Evolutionary conservation across 2,113 vertebrate genomes (phyloP), one percentile per base, ranked within the genome.

Genomic region (Sceloporus tristichus): DNA sequence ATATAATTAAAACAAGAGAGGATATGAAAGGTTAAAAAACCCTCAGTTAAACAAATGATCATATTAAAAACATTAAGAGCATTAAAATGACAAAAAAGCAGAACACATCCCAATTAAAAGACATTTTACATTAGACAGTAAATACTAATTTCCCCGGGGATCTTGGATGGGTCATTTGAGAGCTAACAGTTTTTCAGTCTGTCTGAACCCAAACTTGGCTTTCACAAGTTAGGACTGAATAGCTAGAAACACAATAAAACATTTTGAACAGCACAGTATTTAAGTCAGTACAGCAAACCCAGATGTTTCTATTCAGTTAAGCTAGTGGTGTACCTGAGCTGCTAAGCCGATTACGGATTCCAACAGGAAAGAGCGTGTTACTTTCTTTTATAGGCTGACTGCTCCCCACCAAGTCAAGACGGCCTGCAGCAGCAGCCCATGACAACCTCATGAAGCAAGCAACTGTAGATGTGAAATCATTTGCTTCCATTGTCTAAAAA

Each of bases 371-470:
- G 75, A 99, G 95, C n/a, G 97, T 97, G 91, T 98, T 98, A 86
- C 96, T 99, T 94, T 99, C 98, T 96, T 98, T 98, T 96, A 99
- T 99, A 81, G 99, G 98, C 68, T 99, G 99, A 74, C 98, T 98
- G 74, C 98, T 99, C 85, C 99, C 99, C 76, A 99, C 98, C 0
- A 99, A 98, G 94, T 99, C 99, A 87, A 99, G 95, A 9, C 98
- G 97, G 68, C 99, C 99, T 0, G 98, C 99, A 59, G 99, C 99
- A 0, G 99, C 99, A 11, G 99, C 99, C 99, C 99, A 99, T 0
- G 99, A 99, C 80, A 99, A 96, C 9, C 99, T 96, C 98, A 99
- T 99, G 96, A 99, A 99, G 91, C 99, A 99, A 87, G 99, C 98
- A 87, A 99, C 98, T 0, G 99, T 99, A 74, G 98, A 98, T 6